Evolutionary conservation across 2,113 vertebrate genomes (phyloP).

Genomic region (Elgaria multicarinata): DNA sequence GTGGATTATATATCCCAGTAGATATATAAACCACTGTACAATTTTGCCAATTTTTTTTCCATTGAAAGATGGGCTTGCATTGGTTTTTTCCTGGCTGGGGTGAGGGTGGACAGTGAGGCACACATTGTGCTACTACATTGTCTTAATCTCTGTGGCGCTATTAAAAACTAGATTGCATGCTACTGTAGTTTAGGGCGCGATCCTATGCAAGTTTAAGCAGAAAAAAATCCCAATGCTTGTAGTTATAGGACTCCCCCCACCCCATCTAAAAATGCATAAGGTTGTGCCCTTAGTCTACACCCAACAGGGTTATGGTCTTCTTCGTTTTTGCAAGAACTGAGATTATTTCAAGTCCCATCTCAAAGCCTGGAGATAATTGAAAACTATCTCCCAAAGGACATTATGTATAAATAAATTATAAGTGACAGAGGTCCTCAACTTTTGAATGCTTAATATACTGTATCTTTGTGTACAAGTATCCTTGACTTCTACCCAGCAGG

Average conservation of each 20-base stretch:
- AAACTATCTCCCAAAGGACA: background rate
- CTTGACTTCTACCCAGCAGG: background rate
- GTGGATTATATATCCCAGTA: background rate
- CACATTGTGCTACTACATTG: too few relatives aligned
- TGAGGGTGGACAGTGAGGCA: background rate
- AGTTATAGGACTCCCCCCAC: too few relatives aligned
- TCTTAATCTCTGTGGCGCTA: background rate
- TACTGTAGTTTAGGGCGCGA: too few relatives aligned
- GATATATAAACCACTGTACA: too few relatives aligned
- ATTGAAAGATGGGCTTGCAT: background rate
- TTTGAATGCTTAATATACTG: background rate
- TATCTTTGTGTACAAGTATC: background rate
- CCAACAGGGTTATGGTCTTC: background rate
- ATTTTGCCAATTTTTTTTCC: background rate
- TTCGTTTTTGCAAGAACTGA: background rate
- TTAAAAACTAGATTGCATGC: too few relatives aligned
- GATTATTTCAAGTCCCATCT: background rate
- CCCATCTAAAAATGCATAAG: too few relatives aligned
- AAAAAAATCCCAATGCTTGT: too few relatives aligned
- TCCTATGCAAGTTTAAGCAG: too few relatives aligned
- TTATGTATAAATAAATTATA: conserved; percentile 2
- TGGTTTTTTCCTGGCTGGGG: background rate
- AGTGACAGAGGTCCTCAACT: background rate
- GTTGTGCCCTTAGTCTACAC: background rate
- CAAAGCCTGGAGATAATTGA: too few relatives aligned